Base-by-base conservation (phyloP, 2,888 invertebrate species). In the Argyra leucocephala region DNA sequence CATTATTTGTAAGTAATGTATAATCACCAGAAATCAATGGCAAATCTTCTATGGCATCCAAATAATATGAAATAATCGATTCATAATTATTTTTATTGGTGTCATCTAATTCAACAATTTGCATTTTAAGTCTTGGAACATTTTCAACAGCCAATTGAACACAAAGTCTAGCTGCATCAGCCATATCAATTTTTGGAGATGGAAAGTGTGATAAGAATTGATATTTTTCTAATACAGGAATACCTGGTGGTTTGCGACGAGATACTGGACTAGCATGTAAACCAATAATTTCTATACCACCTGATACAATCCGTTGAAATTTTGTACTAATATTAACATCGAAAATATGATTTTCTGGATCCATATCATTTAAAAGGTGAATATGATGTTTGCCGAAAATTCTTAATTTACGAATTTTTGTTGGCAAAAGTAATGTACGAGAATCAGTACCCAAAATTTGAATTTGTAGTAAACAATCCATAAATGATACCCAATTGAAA, bases 381-480 rank as follows among this genome's bases (percentile, higher is more conserved):
- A 84, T 81, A 70, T 87, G 87, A 77, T 84, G 83, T 1, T 76
- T 78, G 0, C 88, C 86, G 72, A 90, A 85, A 59, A 92, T 88
- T 21, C 84, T 82, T 0, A 91, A 76, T 72, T 83, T 86, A 71
- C 86, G 85, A 36, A 92, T 86, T 65, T 88, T 84, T 0, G 90
- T 91, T 0, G 93, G 93, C 0, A 92, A 83, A 72, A 87, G 83
- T 4, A 92, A 83, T 3, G 86, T 84, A 26, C 90, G 83, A 1
- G 86, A 84, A 69, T 88, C 86, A 66, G 86, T 82, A 26, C 86
- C 85, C 26, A 93, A 76, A 63, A 93, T 86, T 72, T 86, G 85
- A 72, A 91, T 85, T 78, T 96, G 95, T 18, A 96, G 82, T 87
- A 96, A 88, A 48, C 90, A 89, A 80, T 96, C 95, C 81, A 96